Percentiles rank a stretch among this genome's conserved stretches.
These are phyloP conservation scores for Xestia c-nigrum DNA, from an alignment of 2,888 invertebrate species.

Conservation along the genomic window DNA sequence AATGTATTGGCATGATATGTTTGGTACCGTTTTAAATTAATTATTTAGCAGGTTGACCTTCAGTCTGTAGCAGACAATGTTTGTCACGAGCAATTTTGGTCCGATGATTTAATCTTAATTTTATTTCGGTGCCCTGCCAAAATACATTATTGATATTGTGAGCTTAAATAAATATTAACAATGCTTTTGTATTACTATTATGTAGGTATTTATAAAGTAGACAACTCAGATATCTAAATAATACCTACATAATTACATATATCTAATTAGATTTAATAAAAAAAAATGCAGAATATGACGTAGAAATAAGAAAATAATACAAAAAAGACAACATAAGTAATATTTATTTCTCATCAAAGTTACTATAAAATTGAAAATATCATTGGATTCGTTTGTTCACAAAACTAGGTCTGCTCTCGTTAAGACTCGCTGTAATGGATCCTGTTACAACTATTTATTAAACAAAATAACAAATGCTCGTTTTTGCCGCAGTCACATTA, in stretches of 20 bases:
- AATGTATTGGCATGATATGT: slow-evolving; percentile 36
- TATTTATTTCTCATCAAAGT: slow-evolving; percentile 48
- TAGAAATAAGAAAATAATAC: slow-evolving; percentile 45
- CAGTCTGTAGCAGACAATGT: slow-evolving; percentile 15
- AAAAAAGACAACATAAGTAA: slow-evolving; percentile 41
- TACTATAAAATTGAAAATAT: slow-evolving; percentile 34
- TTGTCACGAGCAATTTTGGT: slow-evolving; percentile 16
- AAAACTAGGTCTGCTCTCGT: background rate
- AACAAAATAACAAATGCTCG: background rate
- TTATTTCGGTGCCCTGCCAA: slow-evolving; percentile 37
- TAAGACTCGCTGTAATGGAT: background rate
- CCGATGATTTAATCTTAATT: slow-evolving; percentile 20
- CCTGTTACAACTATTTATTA: background rate
- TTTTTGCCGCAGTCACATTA: background rate
- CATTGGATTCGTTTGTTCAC: slow-evolving; percentile 12
- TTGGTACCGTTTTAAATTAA: slow-evolving; percentile 14
- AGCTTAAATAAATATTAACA: background rate
- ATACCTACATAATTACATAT: background rate
- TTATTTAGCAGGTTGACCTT: slow-evolving; percentile 34
- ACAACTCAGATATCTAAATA: background rate
- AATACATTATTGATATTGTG: background rate
- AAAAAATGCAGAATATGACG: background rate
- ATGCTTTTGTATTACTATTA: background rate
- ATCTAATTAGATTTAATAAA: background rate
- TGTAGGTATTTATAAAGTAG: too few species aligned